A percentile compares a stretch with the other conserved stretches of the same genome.
phyloP scores from a whole-genome alignment of 2,113 vertebrate genomes.

The Murina feae region DNA sequence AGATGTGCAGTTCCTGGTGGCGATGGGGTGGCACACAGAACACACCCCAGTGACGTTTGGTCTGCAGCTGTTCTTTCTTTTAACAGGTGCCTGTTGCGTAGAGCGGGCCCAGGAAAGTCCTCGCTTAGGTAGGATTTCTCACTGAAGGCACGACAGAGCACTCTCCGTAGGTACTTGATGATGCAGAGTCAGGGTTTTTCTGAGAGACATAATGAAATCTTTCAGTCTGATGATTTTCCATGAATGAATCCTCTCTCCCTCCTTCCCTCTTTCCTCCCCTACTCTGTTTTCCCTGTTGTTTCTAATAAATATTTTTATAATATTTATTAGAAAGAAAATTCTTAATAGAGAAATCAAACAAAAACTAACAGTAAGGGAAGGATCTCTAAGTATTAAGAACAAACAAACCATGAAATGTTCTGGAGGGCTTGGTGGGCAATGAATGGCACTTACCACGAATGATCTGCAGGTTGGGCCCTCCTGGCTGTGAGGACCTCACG shows the following conservation, averaged over 20 bases:
- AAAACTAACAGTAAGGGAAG: not conserved
- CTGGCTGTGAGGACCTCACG: not conserved
- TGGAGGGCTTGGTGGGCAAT: not conserved
- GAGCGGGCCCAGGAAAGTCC: not conserved
- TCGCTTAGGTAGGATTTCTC: not conserved
- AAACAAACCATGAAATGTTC: not conserved
- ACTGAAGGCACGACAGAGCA: not conserved
- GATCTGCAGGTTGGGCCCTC: not conserved
- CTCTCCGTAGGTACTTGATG: not conserved
- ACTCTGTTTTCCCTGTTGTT: not conserved
- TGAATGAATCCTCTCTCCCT: not conserved
- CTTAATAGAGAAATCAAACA: not conserved
- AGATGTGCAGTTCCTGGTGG: not conserved
- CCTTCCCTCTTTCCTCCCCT: not conserved
- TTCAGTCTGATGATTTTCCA: not conserved
- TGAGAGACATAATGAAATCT: not conserved
- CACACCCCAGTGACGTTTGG: not conserved
- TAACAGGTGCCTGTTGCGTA: not conserved
- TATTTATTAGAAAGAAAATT: not conserved
- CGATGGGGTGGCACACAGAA: no score
- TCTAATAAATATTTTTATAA: not conserved
- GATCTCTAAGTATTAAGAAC: not conserved
- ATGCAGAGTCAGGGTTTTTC: not conserved
- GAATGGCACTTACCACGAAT: rapidly evolving
- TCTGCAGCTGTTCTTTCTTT: not conserved